Base-by-base conservation (phyloP, 1,140 invertebrate genomes). In the Tachypleus tridentatus region DNA sequence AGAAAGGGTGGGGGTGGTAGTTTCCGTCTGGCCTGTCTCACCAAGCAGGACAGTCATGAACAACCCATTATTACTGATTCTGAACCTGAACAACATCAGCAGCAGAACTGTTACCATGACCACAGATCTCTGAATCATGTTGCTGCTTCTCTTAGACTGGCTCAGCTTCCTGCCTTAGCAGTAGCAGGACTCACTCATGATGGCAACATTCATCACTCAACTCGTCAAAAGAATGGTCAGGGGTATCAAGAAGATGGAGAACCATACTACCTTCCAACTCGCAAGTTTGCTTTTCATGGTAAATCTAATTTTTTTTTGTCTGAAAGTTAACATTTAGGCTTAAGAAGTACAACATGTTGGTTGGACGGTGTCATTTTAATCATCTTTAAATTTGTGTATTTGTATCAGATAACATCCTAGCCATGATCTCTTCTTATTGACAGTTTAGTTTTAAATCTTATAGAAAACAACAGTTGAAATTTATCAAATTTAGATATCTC, bases 161-260 rank as follows among this genome's bases (percentile, higher is more conserved):
- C 86, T 59, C 86, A 88, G 73, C 82, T 82, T 58, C 85, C 89
- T 79, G 86, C 86, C 56, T 86, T 89, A 79, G 87, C 87, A 62
- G 84, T 88, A 52, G 85, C 87, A 64, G 85, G 87, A 64, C 83
- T 87, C 3, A 58, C 47, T 7, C 59, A 29, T 29, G 29, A 29
- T 29, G 29, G 29, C 29, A 29, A 29, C 29, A 29, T 87, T 73
- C 78, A 82, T 65, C 82, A 81, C 66, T 73, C 54, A 72, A 72
- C 58, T 64, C 68, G 64, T 70, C 73, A 60, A 57, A 29, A 29
- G 29, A 29, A 29, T 29, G 29, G 29, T 29, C 29, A 29, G 2
- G 29, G 29, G 29, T 29, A 29, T 29, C 29, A 29, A 29, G 29
- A 29, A 29, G 29, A 29, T 29, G 29, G 29, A 29, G 2, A 29